Base-by-base conservation (phyloP, 1,140 invertebrate species). In the Lepidurus couesii region DNA sequence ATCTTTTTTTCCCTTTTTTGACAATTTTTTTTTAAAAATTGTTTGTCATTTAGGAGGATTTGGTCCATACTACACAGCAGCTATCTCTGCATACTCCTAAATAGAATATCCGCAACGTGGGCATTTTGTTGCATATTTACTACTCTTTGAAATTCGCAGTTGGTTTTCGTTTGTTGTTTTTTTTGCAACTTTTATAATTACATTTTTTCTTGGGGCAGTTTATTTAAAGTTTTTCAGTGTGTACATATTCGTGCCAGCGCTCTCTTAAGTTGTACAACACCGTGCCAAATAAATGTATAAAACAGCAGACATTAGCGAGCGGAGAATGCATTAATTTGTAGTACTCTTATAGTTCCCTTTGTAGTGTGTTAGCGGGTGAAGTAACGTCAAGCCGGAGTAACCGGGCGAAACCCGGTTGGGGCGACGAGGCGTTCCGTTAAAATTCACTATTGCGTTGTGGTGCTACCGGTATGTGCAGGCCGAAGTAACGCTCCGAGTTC, bases 181-280 rank as follows among this genome's bases (percentile, higher is more conserved):
- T 34, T 1, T 34, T 34, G 34, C 34, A 34, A 34, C 34, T 34
- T 34, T 34, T 34, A 34, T 34, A 34, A 34, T 4, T 34, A 34
- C 0, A 34, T 34, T 34, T 34, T 34, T 3, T 34, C 34, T 34
- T 34, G 34, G 34, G 34, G 34, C 34, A 34, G 34, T 34, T 34
- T 34, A 34, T 34, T 34, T 3, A 34, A 34, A 34, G 34, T 34
- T 34, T 34, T 34, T 34, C 34, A 34, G 53, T 13, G 53, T 65
- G 53, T 65, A 65, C 21, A 65, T 65, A 65, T 65, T n/a, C 53
- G 53, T 65, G 53, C 53, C 53, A 65, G 53, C 53, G 16, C 53
- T 65, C n/a, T 65, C 21, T 2, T 65, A 34, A 34, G 34, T 65
- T 65, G 53, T 65, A 65, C 53, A 65, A 65, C 53, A 65, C 21